Base-by-base conservation (phyloP, 1,140 invertebrate genomes). In the Hormaphis cornu region DNA sequence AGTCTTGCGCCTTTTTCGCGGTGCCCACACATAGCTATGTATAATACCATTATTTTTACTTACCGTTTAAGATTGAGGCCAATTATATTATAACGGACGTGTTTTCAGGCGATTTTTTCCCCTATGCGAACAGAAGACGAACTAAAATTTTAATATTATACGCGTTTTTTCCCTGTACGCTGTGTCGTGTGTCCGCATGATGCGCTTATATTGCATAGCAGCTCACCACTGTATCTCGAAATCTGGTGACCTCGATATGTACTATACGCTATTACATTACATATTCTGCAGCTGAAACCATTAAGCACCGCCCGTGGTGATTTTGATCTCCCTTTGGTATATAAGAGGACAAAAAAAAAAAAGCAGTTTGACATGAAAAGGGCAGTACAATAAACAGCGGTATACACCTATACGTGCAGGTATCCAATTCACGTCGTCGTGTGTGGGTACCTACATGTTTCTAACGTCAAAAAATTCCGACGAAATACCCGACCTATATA, bases 231-330 rank as follows among this genome's bases (percentile, higher is more conserved):
- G 40, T 46, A 46, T 48, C 61, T 66, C 61, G 61, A 66, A 44
- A 18, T 42, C 61, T 50, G 61, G 44, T 66, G 61, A 66, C 61
- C 61, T 66, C 61, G 28, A 50, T 66, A 48, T 66, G n/a, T n/a
- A n/a, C n/a, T n/a, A n/a, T n/a, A n/a, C n/a, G n/a, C n/a, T 66
- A 66, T 66, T 50, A 48, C 50, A 50, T 50, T 66, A 66, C 28
- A 20, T 33, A 33, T 66, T 33, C 28, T 26, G 14, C n/a, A n/a
- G n/a, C 7, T 48, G 61, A 48, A 66, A 66, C 61, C 42, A 66
- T 66, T 66, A 66, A n/a, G n/a, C n/a, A 66, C 61, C 44, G 44
- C 42, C 61, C 26, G 8, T 33, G 42, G 61, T 48, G 61, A 66
- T 66, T 66, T 48, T 50, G 61, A 66, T 66, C 61, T 66, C 61